A percentile compares a stretch with the other conserved stretches of the same genome.
These are phyloP conservation scores for Polyommatus icarus DNA, from an alignment of 2,888 invertebrate species.

Conservation along the genomic window DNA sequence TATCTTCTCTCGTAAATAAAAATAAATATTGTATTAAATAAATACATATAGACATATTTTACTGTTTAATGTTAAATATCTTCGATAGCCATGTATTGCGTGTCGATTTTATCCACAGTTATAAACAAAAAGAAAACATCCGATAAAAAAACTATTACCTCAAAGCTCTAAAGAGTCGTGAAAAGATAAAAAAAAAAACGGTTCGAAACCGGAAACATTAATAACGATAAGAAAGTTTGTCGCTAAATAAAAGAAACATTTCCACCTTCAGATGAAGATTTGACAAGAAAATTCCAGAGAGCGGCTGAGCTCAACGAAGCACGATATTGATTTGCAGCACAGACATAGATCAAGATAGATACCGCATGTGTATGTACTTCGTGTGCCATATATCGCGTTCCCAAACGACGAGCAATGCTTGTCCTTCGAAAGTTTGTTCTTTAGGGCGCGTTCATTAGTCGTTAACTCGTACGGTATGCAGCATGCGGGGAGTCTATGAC, in stretches of 20 bases:
- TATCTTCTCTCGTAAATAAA: too few relatives aligned
- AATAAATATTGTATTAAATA: too few relatives aligned
- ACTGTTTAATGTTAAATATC: too few relatives aligned
- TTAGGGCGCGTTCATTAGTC: too few relatives aligned
- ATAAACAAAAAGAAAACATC: slow-evolving; percentile 7
- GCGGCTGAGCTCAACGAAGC: background rate
- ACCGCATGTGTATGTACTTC: too few relatives aligned
- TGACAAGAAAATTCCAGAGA: slow-evolving; percentile 6
- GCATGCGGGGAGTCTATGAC: too few relatives aligned
- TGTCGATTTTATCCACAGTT: background rate
- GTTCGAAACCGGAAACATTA: background rate
- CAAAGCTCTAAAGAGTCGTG: slow-evolving; percentile 12
- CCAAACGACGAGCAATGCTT: too few relatives aligned
- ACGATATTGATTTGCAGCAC: slow-evolving; percentile 13
- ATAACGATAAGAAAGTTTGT: slow-evolving; percentile 14
- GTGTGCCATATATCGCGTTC: too few relatives aligned
- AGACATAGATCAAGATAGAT: too few relatives aligned
- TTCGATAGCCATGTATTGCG: background rate
- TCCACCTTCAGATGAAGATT: background rate
- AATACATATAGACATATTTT: too few relatives aligned
- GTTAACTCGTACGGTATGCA: too few relatives aligned
- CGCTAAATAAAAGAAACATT: slow-evolving; percentile 11
- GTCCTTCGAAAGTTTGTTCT: too few relatives aligned
- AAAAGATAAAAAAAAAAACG: background rate
- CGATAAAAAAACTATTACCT: slow-evolving; percentile 14